These are phyloP conservation scores for Orbicella faveolata DNA, from an alignment of 64 coral and sea anemone species.

Conservation along the genomic window DNA sequence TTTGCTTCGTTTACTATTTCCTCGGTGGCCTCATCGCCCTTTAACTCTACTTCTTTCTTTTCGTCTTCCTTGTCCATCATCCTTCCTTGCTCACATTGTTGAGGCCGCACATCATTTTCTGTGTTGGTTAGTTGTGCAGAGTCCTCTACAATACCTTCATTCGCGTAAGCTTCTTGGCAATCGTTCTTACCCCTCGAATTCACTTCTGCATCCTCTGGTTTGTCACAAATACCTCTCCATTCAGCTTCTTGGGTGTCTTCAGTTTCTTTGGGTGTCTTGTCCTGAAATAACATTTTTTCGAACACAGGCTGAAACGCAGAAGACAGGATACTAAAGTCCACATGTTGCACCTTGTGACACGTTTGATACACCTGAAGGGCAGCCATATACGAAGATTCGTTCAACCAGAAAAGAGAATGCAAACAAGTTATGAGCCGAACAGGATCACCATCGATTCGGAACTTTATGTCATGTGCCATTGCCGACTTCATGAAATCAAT, in stretches of 20 bases:
- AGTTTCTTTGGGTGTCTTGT: neutral
- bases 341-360: neutral
- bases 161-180: neutral
- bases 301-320: conserved; percentile 17
- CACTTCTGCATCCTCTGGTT: neutral
- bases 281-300: conserved; percentile 1
- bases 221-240: neutral
- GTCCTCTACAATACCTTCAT: neutral
- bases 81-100: neutral
- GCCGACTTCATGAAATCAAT: conserved; percentile 59
- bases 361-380: conserved; percentile 45
- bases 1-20: neutral
- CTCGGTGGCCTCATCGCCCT: neutral
- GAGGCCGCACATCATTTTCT: neutral
- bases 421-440: conserved; percentile 32
- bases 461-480: conserved; percentile 30
- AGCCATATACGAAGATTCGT: conserved; percentile 30
- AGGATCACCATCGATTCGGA: conserved; percentile 24
- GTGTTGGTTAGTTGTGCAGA: neutral
- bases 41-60: neutral
- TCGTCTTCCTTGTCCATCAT: neutral
- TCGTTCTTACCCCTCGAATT: neutral
- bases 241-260: neutral
- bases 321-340: neutral
- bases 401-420: conserved; percentile 64